These are phyloP conservation scores for Sepioteuthis lessoniana DNA, from an alignment of 2,888 invertebrate genomes.

Conservation along the genomic window DNA sequence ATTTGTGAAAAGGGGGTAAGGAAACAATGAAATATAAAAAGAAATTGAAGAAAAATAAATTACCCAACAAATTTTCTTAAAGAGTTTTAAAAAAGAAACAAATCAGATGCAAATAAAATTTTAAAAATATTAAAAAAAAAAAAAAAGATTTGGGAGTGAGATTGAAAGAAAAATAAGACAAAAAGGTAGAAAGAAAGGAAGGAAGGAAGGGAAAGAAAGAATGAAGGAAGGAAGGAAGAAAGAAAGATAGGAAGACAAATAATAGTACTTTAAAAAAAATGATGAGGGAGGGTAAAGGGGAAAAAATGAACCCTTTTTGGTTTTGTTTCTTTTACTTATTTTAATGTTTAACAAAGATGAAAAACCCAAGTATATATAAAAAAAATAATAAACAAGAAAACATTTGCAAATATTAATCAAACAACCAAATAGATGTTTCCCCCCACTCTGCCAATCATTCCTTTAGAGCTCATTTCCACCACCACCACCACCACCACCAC, in stretches of 20 bases:
- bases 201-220: background rate
- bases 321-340: background rate
- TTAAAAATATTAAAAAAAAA: background rate
- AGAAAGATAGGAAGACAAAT: background rate
- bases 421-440: background rate
- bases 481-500: background rate
- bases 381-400: background rate
- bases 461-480: background rate
- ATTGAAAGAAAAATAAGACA: background rate
- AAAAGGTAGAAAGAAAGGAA: background rate
- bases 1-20: conserved; percentile 4
- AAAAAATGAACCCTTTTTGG: background rate
- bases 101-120: background rate
- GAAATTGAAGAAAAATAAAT: background rate
- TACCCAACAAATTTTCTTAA: background rate
- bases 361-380: background rate
- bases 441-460: background rate
- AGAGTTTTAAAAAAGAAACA: no score
- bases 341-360: background rate
- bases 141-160: conserved; percentile 23
- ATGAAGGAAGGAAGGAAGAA: background rate
- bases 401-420: background rate
- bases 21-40: background rate
- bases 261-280: background rate
- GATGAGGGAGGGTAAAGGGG: background rate